A percentile compares a stretch with the other conserved stretches of the same genome.
Evolutionary conservation across 2,888 invertebrate genomes (phyloP).

Genomic region (Byasa hedistus): DNA sequence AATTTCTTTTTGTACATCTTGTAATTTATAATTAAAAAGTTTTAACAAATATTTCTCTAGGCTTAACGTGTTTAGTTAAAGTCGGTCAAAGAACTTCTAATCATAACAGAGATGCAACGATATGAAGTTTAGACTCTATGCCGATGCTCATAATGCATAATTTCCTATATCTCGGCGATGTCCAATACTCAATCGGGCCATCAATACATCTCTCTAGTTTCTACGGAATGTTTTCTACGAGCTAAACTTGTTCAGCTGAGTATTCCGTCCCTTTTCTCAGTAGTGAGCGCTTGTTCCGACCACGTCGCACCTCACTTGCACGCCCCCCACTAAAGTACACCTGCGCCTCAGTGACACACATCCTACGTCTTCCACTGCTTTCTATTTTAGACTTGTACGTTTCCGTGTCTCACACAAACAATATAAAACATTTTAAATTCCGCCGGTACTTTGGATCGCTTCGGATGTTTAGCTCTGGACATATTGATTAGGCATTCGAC

Average conservation of each 20-base stretch:
- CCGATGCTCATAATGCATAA: constrained; percentile 8
- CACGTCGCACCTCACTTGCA: constrained; percentile 54
- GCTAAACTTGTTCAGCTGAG: constrained; percentile 60
- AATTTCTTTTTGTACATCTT: too few relatives aligned
- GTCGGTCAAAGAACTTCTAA: constrained; percentile 1
- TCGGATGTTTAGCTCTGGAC: constrained; percentile 26
- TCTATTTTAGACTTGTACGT: constrained; percentile 75
- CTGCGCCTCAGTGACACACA: constrained; percentile 65
- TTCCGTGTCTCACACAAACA: constrained; percentile 41
- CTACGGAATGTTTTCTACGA: constrained; percentile 59
- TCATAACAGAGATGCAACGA: not conserved
- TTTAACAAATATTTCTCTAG: too few relatives aligned
- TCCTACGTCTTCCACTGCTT: constrained; percentile 74
- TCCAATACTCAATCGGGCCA: constrained; percentile 54
- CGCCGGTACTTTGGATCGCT: constrained; percentile 1
- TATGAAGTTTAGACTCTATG: constrained; percentile 5
- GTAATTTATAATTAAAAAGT: too few relatives aligned
- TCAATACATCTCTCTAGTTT: constrained; percentile 64
- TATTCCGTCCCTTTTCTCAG: constrained; percentile 63
- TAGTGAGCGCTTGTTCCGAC: constrained; percentile 50
- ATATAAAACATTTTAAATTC: constrained; percentile 5
- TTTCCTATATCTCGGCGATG: constrained; percentile 42
- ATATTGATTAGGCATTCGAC: constrained; percentile 32
- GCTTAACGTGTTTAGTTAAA: not conserved
- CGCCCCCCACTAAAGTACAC: constrained; percentile 58